phyloP scores from a whole-genome alignment of 2,888 invertebrate genomes.

The Neoscelio sp. region DNA sequence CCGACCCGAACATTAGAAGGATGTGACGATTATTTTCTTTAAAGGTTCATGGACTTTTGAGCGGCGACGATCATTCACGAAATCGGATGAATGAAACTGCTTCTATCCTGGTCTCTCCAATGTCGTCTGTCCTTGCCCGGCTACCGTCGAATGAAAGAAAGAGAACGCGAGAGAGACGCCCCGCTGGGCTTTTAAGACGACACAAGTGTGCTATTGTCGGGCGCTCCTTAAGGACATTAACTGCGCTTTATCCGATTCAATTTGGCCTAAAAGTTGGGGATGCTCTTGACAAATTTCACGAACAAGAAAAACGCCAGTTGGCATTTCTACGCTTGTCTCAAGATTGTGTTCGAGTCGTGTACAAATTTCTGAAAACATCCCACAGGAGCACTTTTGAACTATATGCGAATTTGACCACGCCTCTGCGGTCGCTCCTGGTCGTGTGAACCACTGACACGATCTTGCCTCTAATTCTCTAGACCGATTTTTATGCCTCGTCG shows the following conservation, averaged over 20 bases:
- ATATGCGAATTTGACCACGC: slow-evolving; percentile 38
- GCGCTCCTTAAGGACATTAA: slow-evolving; percentile 81
- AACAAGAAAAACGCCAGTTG: slow-evolving; percentile 35
- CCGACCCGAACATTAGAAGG: slow-evolving; percentile 61
- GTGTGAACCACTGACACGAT: slow-evolving; percentile 38
- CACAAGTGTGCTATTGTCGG: slow-evolving; percentile 81
- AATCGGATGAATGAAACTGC: slow-evolving; percentile 56
- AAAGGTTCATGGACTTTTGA: slow-evolving; percentile 55
- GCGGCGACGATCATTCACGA: slow-evolving; percentile 62
- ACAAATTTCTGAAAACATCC: slow-evolving; percentile 3
- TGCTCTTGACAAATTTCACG: slow-evolving; percentile 81
- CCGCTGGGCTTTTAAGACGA: slow-evolving; percentile 76
- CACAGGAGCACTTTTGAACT: slow-evolving; percentile 17
- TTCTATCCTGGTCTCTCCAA: slow-evolving; percentile 36
- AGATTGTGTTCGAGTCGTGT: not conserved
- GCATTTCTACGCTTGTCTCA: not conserved
- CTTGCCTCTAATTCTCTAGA: slow-evolving; percentile 15
- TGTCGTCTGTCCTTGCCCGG: slow-evolving; percentile 35
- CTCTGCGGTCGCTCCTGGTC: slow-evolving; percentile 27
- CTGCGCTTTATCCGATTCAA: slow-evolving; percentile 81
- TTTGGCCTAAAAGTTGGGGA: slow-evolving; percentile 80
- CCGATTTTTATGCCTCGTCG: slow-evolving; percentile 12
- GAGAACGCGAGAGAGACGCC: slow-evolving; percentile 52
- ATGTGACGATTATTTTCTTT: slow-evolving; percentile 65
- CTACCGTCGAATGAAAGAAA: slow-evolving; percentile 66